These are phyloP conservation scores for Drosophila infuscata DNA, from an alignment of 2,888 invertebrate species.

Conservation along the genomic window DNA sequence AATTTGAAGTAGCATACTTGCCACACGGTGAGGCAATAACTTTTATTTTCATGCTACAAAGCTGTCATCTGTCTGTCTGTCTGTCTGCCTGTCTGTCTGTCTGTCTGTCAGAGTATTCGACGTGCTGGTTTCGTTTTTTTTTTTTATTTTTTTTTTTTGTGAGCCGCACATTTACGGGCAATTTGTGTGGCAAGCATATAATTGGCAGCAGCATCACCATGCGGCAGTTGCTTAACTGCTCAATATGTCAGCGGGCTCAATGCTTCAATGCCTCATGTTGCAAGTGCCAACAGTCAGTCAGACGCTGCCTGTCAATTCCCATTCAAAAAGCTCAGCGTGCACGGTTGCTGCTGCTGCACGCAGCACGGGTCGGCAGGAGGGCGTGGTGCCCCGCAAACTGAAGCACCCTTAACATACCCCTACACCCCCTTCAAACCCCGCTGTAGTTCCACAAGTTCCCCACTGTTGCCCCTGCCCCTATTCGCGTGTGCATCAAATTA, in stretches of 20 bases:
- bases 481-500: constrained; percentile 75
- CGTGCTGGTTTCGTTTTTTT: neutral
- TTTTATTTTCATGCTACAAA: neutral
- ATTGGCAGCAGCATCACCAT: constrained; percentile 59
- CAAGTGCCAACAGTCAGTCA: constrained; percentile 52
- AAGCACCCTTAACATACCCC: neutral
- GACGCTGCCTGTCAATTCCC: constrained; percentile 53
- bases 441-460: neutral
- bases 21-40: neutral
- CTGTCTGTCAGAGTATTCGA: neutral
- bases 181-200: constrained; percentile 60
- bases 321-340: constrained; percentile 44
- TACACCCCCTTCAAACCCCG: neutral
- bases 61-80: neutral
- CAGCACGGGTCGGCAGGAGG: neutral
- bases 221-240: constrained; percentile 46
- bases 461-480: constrained; percentile 9
- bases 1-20: neutral
- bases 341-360: constrained; percentile 12
- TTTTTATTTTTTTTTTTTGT: neutral
- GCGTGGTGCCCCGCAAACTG: neutral
- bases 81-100: neutral
- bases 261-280: constrained; percentile 40
- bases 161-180: constrained; percentile 16
- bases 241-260: constrained; percentile 46